Evolutionary conservation across 2,888 invertebrate genomes (phyloP).

Genomic region (Cantharis lateralis): DNA sequence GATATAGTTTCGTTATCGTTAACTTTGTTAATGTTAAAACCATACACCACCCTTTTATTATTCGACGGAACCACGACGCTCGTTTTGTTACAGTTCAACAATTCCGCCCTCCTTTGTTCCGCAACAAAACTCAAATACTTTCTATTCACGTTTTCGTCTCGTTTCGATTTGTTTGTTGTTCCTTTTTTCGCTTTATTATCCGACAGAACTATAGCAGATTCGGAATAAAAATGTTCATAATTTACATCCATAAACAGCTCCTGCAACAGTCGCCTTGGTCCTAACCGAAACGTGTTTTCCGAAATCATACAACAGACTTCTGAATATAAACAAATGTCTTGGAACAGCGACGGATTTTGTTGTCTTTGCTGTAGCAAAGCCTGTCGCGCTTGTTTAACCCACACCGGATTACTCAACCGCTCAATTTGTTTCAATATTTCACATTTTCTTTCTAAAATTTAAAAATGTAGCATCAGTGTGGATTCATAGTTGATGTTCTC

Average conservation of each 20-base stretch:
- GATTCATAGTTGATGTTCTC: too few relatives aligned
- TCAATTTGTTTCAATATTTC: conserved; percentile 75
- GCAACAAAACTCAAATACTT: conserved; percentile 25
- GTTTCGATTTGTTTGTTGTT: neutral
- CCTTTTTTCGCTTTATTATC: conserved; percentile 8
- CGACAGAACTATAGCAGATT: conserved; percentile 58
- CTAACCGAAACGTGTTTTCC: conserved; percentile 79
- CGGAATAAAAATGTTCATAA: conserved; percentile 67
- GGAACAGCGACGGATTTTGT: conserved; percentile 72
- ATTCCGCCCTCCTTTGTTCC: conserved; percentile 36
- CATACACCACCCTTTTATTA: conserved; percentile 32
- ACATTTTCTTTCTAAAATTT: conserved; percentile 21
- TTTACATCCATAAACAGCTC: conserved; percentile 88
- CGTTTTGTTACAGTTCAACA: conserved; percentile 25
- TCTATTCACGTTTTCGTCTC: conserved; percentile 11
- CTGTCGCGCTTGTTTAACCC: conserved; percentile 80
- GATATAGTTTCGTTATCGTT: conserved; percentile 31
- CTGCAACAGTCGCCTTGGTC: conserved; percentile 85
- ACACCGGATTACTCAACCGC: conserved; percentile 78
- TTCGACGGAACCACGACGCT: conserved; percentile 17
- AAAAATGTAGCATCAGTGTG: neutral
- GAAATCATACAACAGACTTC: conserved; percentile 84
- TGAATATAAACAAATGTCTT: conserved; percentile 90
- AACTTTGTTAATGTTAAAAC: conserved; percentile 32
- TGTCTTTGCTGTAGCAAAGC: conserved; percentile 77